Evolutionary conservation across 2,888 invertebrate species (phyloP).

Genomic region (Plebejus argus): DNA sequence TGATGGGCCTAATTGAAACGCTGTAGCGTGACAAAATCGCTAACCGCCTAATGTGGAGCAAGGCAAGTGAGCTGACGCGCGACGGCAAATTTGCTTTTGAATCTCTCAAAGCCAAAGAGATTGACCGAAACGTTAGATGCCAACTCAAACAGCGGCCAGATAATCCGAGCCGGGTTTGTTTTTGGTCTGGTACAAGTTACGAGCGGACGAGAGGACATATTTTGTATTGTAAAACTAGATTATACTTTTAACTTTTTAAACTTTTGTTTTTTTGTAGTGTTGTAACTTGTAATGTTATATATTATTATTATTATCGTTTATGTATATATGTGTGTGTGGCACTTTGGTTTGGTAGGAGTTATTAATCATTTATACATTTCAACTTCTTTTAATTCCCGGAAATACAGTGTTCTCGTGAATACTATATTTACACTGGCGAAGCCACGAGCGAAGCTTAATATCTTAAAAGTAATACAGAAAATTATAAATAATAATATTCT

Average conservation of each 20-base stretch:
- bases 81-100: constrained; percentile 28
- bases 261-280: too few species aligned
- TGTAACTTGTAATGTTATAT: too few species aligned
- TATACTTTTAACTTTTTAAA: not conserved
- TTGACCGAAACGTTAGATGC: constrained; percentile 36
- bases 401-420: too few species aligned
- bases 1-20: not conserved
- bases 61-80: constrained; percentile 3
- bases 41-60: not conserved
- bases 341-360: too few species aligned
- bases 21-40: not conserved
- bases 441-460: too few species aligned
- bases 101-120: constrained; percentile 33
- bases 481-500: too few species aligned
- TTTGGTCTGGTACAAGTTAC: not conserved
- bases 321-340: too few species aligned
- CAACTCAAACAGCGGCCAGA: constrained; percentile 36
- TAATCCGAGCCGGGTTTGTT: constrained; percentile 33
- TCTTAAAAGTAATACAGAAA: too few species aligned
- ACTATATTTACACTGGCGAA: too few species aligned
- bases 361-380: too few species aligned
- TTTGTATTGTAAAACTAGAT: not conserved
- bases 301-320: too few species aligned
- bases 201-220: not conserved
- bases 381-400: too few species aligned